Conservation (phyloP, 2,888 invertebrate species). For the Halictus ligatus region DNA sequence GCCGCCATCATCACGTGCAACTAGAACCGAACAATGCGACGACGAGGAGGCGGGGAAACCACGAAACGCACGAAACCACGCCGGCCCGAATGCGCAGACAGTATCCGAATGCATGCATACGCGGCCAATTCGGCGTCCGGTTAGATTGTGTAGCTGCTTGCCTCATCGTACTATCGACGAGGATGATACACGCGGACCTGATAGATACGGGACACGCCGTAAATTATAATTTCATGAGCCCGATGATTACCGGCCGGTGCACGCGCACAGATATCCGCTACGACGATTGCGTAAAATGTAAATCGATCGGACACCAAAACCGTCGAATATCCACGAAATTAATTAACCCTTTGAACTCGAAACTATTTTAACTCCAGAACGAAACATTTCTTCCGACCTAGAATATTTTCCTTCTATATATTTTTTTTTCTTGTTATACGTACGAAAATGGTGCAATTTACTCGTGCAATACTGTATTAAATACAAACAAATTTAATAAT, state of each 20-base stretch:
- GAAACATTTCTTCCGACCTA: no score
- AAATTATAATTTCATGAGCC: constrained; percentile 69
- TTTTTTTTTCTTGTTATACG: no score
- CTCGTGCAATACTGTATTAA: no score
- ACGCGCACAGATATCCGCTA: not conserved
- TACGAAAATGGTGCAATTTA: no score
- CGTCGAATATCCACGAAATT: not conserved
- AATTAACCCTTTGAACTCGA: no score
- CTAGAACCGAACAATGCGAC: constrained; percentile 37
- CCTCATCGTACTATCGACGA: constrained; percentile 15
- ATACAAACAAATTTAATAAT: no score
- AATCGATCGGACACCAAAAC: not conserved
- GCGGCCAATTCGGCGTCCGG: constrained; percentile 37
- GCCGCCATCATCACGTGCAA: constrained; percentile 45
- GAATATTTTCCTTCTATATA: no score
- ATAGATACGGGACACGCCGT: constrained; percentile 45
- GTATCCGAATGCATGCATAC: constrained; percentile 27
- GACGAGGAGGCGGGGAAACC: constrained; percentile 26
- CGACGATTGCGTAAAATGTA: constrained; percentile 1
- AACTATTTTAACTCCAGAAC: no score
- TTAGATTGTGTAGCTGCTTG: constrained; percentile 62
- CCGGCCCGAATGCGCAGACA: constrained; percentile 24
- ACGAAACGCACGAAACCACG: constrained; percentile 58
- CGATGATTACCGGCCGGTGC: constrained; percentile 39
- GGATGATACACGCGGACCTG: constrained; percentile 40